Evolutionary conservation across 2,888 invertebrate genomes (phyloP).

Genomic region (Oxytorus armatus): DNA sequence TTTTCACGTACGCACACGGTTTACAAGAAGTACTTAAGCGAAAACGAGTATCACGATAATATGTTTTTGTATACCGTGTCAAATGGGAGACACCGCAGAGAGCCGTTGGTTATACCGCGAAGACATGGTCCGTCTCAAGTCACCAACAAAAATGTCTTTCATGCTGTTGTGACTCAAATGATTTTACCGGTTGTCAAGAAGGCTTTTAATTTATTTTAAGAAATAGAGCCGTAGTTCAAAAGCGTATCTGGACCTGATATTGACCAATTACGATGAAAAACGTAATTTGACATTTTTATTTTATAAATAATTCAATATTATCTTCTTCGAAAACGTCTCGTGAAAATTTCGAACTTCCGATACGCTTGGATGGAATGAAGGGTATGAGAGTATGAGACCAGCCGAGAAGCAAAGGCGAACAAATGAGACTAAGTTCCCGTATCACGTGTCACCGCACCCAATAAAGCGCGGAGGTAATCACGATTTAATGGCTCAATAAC

Average conservation of each 20-base stretch:
- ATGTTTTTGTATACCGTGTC: not conserved
- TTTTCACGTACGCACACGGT: not conserved
- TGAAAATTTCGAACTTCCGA: not conserved
- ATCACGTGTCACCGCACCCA: slow-evolving; percentile 79
- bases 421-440: too few species aligned
- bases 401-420: slow-evolving; percentile 23
- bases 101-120: too few species aligned
- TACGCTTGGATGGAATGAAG: not conserved
- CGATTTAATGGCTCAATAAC: slow-evolving; percentile 83
- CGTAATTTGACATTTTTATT: not conserved
- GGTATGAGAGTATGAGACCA: not conserved
- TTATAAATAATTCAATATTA: not conserved
- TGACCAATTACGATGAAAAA: too few species aligned
- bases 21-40: not conserved
- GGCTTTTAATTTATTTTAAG: too few species aligned
- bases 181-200: too few species aligned
- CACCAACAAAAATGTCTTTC: too few species aligned
- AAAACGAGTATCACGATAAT: not conserved
- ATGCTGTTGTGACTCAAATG: too few species aligned
- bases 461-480: slow-evolving; percentile 81
- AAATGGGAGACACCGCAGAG: not conserved
- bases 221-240: too few species aligned
- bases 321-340: not conserved
- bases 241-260: too few species aligned
- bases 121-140: too few species aligned